Evolutionary conservation across 2,113 vertebrate species (phyloP).

Genomic region (Grallaria varia): DNA sequence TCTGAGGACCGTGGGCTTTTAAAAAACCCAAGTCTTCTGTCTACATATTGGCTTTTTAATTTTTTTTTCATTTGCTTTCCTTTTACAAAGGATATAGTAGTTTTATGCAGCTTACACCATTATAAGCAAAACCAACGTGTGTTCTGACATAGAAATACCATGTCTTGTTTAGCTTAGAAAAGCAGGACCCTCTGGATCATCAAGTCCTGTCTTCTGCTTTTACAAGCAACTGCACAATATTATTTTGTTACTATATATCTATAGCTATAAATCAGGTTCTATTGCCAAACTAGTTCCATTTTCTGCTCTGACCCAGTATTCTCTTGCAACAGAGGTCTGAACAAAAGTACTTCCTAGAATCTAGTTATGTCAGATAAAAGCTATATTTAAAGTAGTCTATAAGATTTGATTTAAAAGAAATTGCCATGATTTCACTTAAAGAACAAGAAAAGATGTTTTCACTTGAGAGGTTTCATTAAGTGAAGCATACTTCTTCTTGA

Average conservation of each 20-base stretch:
- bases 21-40: conserved; percentile 3
- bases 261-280: not conserved
- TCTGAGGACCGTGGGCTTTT: not conserved
- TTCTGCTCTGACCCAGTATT: not conserved
- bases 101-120: not conserved
- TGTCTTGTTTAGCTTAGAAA: not conserved
- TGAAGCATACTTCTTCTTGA: not conserved
- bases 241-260: not conserved
- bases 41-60: not conserved
- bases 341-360: not conserved
- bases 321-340: not conserved
- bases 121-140: not conserved
- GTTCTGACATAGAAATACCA: not conserved
- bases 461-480: not conserved
- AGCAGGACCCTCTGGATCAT: not conserved
- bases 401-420: not conserved
- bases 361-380: not conserved
- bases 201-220: not conserved
- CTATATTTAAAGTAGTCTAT: not conserved
- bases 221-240: not conserved
- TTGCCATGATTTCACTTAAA: not conserved
- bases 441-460: not conserved
- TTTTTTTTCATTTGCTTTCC: not conserved
- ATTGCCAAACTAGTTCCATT: not conserved
- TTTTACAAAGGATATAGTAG: not conserved